These are phyloP conservation scores for Alligator mississippiensis DNA, from an alignment of 2,113 vertebrate species.

Conservation along the genomic window DNA sequence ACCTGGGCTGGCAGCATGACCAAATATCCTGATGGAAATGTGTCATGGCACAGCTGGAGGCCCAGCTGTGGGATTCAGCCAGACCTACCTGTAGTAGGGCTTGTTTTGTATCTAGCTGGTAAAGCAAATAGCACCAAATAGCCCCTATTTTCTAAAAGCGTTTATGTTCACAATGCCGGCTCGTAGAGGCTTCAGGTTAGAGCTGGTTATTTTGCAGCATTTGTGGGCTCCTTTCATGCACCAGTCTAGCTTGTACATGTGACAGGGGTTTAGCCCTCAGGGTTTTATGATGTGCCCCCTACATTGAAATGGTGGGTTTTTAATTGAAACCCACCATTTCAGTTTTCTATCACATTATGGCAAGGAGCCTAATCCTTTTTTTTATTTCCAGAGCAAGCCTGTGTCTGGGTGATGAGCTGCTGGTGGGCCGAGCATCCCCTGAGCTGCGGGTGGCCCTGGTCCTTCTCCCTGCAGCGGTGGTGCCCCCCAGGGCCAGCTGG, in stretches of 20 bases:
- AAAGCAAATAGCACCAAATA: constrained; percentile 22
- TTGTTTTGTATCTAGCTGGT: constrained; percentile 13
- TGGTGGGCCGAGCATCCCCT: too few species aligned
- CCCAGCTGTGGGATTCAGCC: constrained; percentile 14
- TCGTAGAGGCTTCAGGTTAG: neutral
- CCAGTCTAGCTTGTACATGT: neutral
- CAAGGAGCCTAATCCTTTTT: too few species aligned
- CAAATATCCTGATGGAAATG: constrained; percentile 41
- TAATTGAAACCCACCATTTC: too few species aligned
- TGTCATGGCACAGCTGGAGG: neutral
- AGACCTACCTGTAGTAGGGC: constrained; percentile 10
- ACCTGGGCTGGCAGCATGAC: constrained; percentile 26
- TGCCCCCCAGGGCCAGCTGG: too few species aligned
- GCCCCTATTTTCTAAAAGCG: constrained; percentile 7
- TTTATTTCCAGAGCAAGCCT: too few species aligned
- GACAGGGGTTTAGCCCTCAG: too few species aligned
- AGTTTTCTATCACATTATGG: too few species aligned
- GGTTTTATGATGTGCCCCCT: too few species aligned
- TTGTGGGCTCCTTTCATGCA: constrained; percentile 30
- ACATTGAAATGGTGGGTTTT: too few species aligned
- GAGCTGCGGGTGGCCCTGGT: too few species aligned
- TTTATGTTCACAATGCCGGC: neutral
- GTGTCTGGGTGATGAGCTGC: too few species aligned
- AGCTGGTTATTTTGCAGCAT: neutral
- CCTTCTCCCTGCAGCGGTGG: too few species aligned